Conservation (phyloP, 2,797 vertebrate genomes). For the Phyllotis vaccarum region DNA sequence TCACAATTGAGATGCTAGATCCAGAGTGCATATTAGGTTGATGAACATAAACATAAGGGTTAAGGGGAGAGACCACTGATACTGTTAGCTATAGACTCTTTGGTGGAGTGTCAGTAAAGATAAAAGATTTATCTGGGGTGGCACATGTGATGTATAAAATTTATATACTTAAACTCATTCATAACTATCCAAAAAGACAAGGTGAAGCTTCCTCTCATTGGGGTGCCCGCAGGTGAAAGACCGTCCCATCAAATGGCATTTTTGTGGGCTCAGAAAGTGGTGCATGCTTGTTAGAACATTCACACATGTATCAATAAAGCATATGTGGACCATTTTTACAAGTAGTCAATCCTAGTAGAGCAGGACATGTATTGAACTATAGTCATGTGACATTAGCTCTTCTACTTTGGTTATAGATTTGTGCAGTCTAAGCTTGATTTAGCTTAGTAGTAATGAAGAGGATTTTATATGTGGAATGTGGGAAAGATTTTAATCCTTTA, state of each 20-base stretch:
- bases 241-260: neutral
- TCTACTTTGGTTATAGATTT: conserved; percentile 75
- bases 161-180: neutral
- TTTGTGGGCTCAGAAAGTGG: neutral
- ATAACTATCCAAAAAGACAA: neutral
- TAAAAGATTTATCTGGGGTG: neutral
- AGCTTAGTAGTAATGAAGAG: conserved; percentile 60
- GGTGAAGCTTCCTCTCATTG: neutral
- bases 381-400: conserved; percentile 62
- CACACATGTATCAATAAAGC: conserved; percentile 55
- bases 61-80: neutral
- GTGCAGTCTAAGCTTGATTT: conserved; percentile 53
- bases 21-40: neutral
- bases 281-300: neutral
- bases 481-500: neutral
- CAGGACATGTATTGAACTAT: conserved; percentile 64
- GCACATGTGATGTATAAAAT: neutral
- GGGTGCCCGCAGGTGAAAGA: neutral
- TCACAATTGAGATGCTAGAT: neutral
- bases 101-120: neutral
- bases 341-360: conserved; percentile 55
- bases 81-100: neutral
- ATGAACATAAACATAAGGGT: neutral
- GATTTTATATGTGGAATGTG: conserved; percentile 23
- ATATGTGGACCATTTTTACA: conserved; percentile 51